A percentile compares a stretch with the other conserved stretches of the same genome.
These are phyloP conservation scores for Bombus confusus DNA, from an alignment of 1,140 invertebrate species.

Conservation along the genomic window DNA sequence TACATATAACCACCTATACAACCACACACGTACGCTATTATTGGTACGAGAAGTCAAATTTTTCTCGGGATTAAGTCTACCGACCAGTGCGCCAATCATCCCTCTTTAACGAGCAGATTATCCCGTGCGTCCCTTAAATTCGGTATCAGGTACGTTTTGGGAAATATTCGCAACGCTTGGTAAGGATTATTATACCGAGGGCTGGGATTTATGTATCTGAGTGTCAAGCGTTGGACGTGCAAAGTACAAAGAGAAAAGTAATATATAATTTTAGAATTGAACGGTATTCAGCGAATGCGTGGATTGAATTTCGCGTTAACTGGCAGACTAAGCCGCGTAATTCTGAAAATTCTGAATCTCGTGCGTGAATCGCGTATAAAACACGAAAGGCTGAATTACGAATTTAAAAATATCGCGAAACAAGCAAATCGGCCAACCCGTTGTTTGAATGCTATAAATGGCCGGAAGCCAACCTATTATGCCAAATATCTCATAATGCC, in stretches of 20 bases:
- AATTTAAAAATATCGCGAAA: not conserved
- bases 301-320: no score
- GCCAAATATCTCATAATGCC: no score
- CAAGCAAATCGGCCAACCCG: not conserved
- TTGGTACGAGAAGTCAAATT: slow-evolving; percentile 36
- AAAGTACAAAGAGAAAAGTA: not conserved
- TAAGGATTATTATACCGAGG: not conserved
- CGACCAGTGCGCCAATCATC: slow-evolving; percentile 9
- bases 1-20: not conserved
- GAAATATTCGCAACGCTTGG: no score
- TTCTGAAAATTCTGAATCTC: no score
- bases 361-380: no score
- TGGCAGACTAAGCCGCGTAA: no score
- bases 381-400: no score
- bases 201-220: no score
- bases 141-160: not conserved
- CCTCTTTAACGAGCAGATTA: slow-evolving; percentile 30
- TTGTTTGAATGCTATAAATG: no score
- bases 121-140: not conserved
- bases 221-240: no score
- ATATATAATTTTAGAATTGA: no score
- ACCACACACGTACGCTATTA: not conserved
- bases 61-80: slow-evolving; percentile 53
- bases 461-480: not conserved
- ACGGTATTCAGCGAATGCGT: no score